Percentiles rank a stretch among this genome's conserved stretches.
Conservation (phyloP, 2,113 vertebrate species). For the Azemiops feae region DNA sequence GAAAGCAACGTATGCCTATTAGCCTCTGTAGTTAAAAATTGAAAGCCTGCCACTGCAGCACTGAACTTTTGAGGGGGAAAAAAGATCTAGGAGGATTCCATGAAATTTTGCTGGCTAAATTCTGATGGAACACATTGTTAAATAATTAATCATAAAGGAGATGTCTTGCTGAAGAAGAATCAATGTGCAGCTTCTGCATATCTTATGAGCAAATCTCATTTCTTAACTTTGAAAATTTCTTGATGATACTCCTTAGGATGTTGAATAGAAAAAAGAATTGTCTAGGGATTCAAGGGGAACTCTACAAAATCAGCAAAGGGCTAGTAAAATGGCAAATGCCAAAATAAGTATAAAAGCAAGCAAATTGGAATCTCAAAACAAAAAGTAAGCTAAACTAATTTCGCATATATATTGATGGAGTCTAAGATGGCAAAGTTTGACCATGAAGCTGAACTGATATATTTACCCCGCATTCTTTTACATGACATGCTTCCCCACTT, state of each 20-base stretch:
- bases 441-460: background rate
- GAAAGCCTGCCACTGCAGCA: background rate
- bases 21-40: background rate
- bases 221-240: background rate
- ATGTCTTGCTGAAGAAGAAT: background rate
- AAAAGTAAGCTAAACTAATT: background rate
- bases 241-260: background rate
- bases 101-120: background rate
- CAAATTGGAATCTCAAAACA: background rate
- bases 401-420: background rate
- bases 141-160: background rate
- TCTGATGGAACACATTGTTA: background rate
- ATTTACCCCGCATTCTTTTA: background rate
- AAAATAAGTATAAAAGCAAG: background rate
- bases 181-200: background rate
- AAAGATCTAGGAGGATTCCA: background rate
- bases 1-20: background rate
- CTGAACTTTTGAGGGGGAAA: background rate
- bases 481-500: background rate
- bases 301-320: background rate
- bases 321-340: background rate
- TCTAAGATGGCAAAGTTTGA: background rate
- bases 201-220: background rate
- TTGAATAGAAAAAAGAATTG: background rate
- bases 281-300: background rate